Evolutionary conservation across 2,888 invertebrate genomes (phyloP).

Genomic region (Gibbula magus): DNA sequence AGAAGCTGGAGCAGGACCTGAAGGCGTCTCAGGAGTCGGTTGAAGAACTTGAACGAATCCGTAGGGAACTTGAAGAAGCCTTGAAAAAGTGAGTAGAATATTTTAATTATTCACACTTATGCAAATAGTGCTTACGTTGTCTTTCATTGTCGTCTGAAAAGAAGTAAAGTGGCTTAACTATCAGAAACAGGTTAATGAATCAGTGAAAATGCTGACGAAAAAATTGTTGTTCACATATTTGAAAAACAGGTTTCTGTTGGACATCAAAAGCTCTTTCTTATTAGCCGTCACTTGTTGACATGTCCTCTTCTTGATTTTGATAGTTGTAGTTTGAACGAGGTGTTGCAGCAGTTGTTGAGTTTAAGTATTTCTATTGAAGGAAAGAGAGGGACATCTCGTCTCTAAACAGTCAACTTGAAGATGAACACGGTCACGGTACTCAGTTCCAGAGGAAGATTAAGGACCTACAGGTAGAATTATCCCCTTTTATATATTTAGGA

Average conservation of each 20-base stretch:
- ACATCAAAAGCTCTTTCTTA: not conserved
- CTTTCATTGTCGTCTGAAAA: too few species aligned
- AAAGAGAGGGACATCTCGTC: slow-evolving; percentile 21
- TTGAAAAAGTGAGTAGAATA: slow-evolving; percentile 58
- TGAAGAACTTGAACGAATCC: slow-evolving; percentile 75
- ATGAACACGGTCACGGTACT: slow-evolving; percentile 21
- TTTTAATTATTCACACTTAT: not conserved
- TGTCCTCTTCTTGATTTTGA: not conserved
- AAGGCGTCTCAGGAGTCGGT: slow-evolving; percentile 81
- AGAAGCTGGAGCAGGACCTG: slow-evolving; percentile 99
- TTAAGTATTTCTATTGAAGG: not conserved
- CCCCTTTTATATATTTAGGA: not conserved
- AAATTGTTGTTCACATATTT: too few species aligned
- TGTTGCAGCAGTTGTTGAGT: not conserved
- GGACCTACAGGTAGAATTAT: slow-evolving; percentile 24
- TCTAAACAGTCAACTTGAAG: slow-evolving; percentile 22
- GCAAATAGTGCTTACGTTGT: too few species aligned
- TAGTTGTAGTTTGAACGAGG: not conserved
- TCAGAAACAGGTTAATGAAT: too few species aligned
- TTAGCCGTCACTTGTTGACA: not conserved
- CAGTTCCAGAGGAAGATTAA: slow-evolving; percentile 28
- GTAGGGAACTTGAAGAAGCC: slow-evolving; percentile 67
- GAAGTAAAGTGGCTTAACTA: too few species aligned
- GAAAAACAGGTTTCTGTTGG: not conserved
- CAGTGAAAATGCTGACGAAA: too few species aligned